Evolutionary conservation across 2,113 vertebrate species (phyloP), one percentile per base, ranked within the genome.

Genomic region (Rhinolophus sinicus): DNA sequence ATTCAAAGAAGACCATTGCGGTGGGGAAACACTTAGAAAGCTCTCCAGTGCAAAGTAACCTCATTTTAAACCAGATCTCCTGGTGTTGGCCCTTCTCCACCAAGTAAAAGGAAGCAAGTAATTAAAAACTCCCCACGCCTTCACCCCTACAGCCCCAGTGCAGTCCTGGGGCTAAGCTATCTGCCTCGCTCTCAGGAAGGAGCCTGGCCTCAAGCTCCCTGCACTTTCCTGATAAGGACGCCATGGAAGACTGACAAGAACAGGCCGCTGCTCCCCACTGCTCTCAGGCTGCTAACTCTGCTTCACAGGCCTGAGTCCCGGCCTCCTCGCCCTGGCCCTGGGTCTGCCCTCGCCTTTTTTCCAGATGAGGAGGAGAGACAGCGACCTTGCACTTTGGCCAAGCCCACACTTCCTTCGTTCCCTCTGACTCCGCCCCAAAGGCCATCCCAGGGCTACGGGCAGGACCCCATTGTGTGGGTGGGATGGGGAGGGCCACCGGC

Each of bases 361-460:
- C 15, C 21, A 95, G 82, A 94, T 44, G 8, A 26, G 62, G 75
- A 67, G 84, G 86, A 70, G 62, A 70, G 88, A 84, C 7, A 1
- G 19, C 3, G 33, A 77, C 95, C 89, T 86, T 90, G 95, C 82
- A 6, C 73, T 86, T 22, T 40, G 92, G 93, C 54, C 84, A 60
- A 84, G 84, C 81, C 75, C 90, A 6, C 44, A 18, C 30, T 77
- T 95, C 93, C 89, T 90, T 69, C 8, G 1, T 35, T 44, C 58
- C 64, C 67, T 65, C 65, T 2, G 75, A 54, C 47, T 95, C 92
- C 80, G 95, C 88, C 87, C 70, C 16, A 54, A 21, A 94, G 95
- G 76, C 92, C 93, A 73, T 44, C 28, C 47, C 3, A 35, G 76
- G 87, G 69, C 84, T 89, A 35, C 54, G 4, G 70, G 50, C 62